phyloP scores from a whole-genome alignment of 53 echinoderm and acorn worm species.

The Actinopyga echinites region DNA sequence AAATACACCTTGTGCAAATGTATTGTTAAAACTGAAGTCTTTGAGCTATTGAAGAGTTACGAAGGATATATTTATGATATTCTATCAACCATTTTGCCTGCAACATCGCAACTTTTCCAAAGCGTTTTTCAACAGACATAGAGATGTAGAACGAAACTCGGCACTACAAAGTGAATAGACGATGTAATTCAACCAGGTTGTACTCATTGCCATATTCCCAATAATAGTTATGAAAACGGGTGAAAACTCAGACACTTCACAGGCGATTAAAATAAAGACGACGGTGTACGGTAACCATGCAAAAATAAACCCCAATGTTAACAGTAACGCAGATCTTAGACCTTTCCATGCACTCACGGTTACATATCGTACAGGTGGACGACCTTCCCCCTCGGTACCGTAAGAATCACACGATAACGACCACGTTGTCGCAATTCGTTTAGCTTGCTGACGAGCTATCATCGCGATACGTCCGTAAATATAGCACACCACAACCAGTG shows the following conservation, averaged over 20 bases:
- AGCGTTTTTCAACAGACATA: not conserved
- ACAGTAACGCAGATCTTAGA: not conserved
- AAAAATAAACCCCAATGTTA: constrained; percentile 8
- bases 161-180: constrained; percentile 19
- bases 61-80: too few species aligned
- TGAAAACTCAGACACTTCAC: not conserved
- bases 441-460: constrained; percentile 18
- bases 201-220: not conserved
- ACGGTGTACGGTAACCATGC: constrained; percentile 17
- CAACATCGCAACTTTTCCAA: constrained; percentile 9
- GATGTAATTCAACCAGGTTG: constrained; percentile 22
- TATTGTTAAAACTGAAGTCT: too few species aligned
- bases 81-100: too few species aligned
- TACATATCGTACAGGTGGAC: not conserved
- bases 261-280: not conserved
- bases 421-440: not conserved
- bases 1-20: too few species aligned
- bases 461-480: constrained; percentile 30
- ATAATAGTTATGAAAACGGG: not conserved
- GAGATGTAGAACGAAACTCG: constrained; percentile 13
- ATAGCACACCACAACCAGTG: constrained; percentile 13
- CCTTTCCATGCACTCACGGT: constrained; percentile 13
- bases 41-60: too few species aligned
- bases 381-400: not conserved
- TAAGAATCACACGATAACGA: not conserved